These are phyloP conservation scores for Battus philenor DNA, from an alignment of 1,140 invertebrate species.

Conservation along the genomic window DNA sequence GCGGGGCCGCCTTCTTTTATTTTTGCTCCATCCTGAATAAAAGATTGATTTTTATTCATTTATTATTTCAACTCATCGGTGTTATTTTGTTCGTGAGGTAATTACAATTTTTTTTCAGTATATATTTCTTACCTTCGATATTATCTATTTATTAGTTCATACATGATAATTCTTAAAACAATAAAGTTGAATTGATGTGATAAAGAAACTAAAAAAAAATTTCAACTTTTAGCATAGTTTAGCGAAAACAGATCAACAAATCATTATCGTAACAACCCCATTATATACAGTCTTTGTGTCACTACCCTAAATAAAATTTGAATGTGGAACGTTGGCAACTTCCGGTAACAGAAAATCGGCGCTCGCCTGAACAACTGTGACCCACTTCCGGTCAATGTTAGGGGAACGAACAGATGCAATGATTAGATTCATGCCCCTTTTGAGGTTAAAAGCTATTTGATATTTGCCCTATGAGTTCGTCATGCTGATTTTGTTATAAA, in stretches of 20 bases:
- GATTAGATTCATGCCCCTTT: conserved; percentile 62
- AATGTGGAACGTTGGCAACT: conserved; percentile 68
- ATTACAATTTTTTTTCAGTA: no score
- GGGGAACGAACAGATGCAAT: conserved; percentile 67
- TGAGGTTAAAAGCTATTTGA: conserved; percentile 58
- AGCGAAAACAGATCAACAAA: conserved; percentile 12
- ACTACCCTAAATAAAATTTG: conserved; percentile 68
- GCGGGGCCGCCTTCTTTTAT: no score
- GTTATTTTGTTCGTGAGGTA: no score
- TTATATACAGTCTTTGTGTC: conserved; percentile 42
- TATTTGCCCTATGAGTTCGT: conserved; percentile 41
- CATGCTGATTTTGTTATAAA: no score
- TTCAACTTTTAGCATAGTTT: neutral
- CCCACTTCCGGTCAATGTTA: conserved; percentile 61
- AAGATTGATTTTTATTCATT: no score
- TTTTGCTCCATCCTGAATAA: no score
- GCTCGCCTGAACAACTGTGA: conserved; percentile 65
- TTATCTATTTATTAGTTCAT: no score
- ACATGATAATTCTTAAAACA: no score
- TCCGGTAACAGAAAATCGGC: conserved; percentile 72
- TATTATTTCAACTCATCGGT: no score
- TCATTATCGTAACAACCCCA: conserved; percentile 41
- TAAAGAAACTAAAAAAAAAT: neutral
- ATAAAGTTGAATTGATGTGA: no score
- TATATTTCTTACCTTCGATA: no score